Conservation (phyloP, 2,113 vertebrate genomes). For the Antennarius striatus region DNA sequence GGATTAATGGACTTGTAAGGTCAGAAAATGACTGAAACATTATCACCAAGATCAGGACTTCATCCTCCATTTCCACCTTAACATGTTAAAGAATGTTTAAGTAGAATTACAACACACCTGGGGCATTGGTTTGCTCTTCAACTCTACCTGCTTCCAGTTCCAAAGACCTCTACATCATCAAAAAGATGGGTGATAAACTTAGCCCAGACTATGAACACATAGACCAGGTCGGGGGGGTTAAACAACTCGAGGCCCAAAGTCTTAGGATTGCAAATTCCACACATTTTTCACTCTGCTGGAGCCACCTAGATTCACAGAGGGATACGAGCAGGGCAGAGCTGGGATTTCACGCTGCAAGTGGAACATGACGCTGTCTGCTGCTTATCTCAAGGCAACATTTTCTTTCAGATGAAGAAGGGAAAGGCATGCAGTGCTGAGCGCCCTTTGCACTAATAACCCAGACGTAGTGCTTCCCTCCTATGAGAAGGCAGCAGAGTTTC, state of each 20-base stretch:
- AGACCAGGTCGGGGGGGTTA: conserved; percentile 49
- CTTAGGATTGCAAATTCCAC: conserved; percentile 78
- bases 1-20: conserved; percentile 16
- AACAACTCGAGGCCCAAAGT: conserved; percentile 75
- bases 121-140: background rate
- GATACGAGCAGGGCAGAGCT: conserved; percentile 51
- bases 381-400: conserved; percentile 24
- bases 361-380: conserved; percentile 49
- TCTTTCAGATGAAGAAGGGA: conserved; percentile 16
- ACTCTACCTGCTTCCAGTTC: background rate
- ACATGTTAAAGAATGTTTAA: no score
- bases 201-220: conserved; percentile 44
- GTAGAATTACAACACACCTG: no score
- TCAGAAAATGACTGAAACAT: conserved; percentile 2
- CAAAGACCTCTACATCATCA: conserved; percentile 13
- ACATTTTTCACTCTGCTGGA: conserved; percentile 76
- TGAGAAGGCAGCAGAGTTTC: conserved; percentile 15
- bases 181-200: conserved; percentile 17
- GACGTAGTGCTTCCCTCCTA: conserved; percentile 31
- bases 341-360: conserved; percentile 57
- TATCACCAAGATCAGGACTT: background rate
- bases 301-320: conserved; percentile 68
- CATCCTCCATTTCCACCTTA: background rate
- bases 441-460: conserved; percentile 40
- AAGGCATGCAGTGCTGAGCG: conserved; percentile 21